phyloP scores from a whole-genome alignment of 2,113 vertebrate species.

The Coturnix japonica region DNA sequence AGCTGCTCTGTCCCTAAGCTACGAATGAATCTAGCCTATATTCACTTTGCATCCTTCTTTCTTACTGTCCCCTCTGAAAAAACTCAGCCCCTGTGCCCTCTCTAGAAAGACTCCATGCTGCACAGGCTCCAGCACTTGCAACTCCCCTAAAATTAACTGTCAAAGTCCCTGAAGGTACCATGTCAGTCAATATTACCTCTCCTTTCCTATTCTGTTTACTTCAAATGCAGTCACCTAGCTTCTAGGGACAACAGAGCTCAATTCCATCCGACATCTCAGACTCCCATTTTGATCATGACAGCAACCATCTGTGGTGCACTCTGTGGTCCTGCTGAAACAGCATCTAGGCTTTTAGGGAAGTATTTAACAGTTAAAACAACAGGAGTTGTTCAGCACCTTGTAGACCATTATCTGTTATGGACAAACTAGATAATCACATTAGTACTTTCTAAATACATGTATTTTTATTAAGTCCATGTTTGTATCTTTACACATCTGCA shows the following conservation, averaged over 20 bases:
- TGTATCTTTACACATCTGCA: not conserved
- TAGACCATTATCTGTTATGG: not conserved
- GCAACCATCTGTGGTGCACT: not conserved
- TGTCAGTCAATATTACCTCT: not conserved
- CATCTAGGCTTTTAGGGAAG: not conserved
- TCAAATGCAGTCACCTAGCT: not conserved
- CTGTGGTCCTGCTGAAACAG: not conserved
- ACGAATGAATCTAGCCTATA: not conserved
- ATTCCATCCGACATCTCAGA: not conserved
- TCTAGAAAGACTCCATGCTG: not conserved
- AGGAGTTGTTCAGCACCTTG: not conserved
- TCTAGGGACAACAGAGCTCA: not conserved
- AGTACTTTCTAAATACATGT: not conserved
- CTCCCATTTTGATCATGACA: not conserved
- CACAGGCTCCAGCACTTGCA: not conserved
- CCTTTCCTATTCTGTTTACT: not conserved
- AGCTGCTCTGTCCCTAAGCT: not conserved
- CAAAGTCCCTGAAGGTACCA: not conserved
- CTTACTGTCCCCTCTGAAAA: not conserved
- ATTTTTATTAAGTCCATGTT: accelerated
- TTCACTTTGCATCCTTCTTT: not conserved
- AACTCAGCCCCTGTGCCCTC: not conserved
- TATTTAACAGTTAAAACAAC: not conserved
- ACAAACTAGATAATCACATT: not conserved
- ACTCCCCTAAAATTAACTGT: not conserved